Conservation (phyloP, 2,113 vertebrate species). For the Hymenochirus boettgeri region DNA sequence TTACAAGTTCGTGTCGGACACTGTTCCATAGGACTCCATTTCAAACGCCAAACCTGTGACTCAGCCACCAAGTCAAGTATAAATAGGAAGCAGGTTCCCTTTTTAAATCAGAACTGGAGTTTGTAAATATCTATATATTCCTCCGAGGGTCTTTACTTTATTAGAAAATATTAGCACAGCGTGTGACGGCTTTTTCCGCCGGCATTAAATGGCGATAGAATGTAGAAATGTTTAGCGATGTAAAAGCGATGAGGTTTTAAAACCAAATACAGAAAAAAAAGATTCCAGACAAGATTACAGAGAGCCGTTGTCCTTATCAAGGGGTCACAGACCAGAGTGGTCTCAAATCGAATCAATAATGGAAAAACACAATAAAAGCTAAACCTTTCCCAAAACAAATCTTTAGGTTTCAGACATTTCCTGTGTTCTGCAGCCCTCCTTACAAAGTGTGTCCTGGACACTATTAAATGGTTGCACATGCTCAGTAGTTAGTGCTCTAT, state of each 20-base stretch:
- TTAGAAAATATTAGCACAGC: slow-evolving; percentile 8
- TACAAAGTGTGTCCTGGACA: too few relatives aligned
- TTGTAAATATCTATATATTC: neutral
- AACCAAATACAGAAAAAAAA: slow-evolving; percentile 20
- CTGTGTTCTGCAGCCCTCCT: too few relatives aligned
- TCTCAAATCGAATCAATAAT: too few relatives aligned
- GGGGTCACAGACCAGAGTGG: too few relatives aligned
- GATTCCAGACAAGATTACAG: slow-evolving; percentile 2
- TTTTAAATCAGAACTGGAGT: neutral
- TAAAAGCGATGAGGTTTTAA: neutral
- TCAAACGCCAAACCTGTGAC: neutral
- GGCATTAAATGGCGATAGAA: slow-evolving; percentile 15
- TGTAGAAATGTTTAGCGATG: neutral
- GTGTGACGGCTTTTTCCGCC: neutral
- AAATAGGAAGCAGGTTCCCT: neutral
- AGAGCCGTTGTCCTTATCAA: too few relatives aligned
- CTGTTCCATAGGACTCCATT: too few relatives aligned
- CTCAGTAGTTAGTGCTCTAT: too few relatives aligned
- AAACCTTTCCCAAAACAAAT: too few relatives aligned
- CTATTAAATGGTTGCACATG: too few relatives aligned
- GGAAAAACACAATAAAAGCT: too few relatives aligned
- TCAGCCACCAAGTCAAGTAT: neutral
- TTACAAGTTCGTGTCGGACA: too few relatives aligned
- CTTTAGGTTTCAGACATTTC: too few relatives aligned
- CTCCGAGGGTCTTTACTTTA: neutral